Evolutionary conservation across 2,888 invertebrate species (phyloP), one percentile per base, ranked within the genome.

Genomic region (Octodonta nipae): DNA sequence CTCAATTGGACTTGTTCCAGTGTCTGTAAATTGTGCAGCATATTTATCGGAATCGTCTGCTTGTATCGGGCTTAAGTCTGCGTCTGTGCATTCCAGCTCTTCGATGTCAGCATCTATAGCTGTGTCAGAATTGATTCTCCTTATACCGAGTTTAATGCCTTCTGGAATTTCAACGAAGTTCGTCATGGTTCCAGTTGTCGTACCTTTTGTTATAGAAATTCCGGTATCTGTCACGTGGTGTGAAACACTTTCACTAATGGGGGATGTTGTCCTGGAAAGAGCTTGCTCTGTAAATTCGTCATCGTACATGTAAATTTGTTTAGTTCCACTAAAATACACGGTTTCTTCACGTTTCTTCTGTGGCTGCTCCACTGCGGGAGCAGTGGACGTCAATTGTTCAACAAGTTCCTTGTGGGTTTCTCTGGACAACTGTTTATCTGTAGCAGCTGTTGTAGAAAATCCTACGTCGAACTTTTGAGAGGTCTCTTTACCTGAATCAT

Each of bases 211-310:
- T 30, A 68, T 43, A 26, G 68, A 68, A 36, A 69, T 70, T 4
- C 70, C 69, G 5, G 69, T 70, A 46, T 70, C 69, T 6, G 66
- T 65, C 12, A 67, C 60, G 38, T 65, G 65, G 49, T 68, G 68
- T 1, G 70, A 68, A 3, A 55, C 51, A 45, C 68, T 68, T 25
- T 62, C 64, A 12, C 65, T 66, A 12, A 50, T 48, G 3, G 66
- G 64, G 14, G 66, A 65, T 35, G 60, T 59, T 13, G 37, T 36
- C 14, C 43, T 43, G 4, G 44, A 41, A 5, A 33, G 29, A 2
- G 39, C 32, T 17, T 35, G 28, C 11, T 47, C 43, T 4, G 33
- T 28, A 8, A 51, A 52, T 35, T 54, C 60, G 28, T 61, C 61
- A 38, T 65, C 65, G 44, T 68, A 69, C 6, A 64, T 56, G 41